These are phyloP conservation scores for Polyergus mexicanus DNA, from an alignment of 1,140 invertebrate species.

Conservation along the genomic window DNA sequence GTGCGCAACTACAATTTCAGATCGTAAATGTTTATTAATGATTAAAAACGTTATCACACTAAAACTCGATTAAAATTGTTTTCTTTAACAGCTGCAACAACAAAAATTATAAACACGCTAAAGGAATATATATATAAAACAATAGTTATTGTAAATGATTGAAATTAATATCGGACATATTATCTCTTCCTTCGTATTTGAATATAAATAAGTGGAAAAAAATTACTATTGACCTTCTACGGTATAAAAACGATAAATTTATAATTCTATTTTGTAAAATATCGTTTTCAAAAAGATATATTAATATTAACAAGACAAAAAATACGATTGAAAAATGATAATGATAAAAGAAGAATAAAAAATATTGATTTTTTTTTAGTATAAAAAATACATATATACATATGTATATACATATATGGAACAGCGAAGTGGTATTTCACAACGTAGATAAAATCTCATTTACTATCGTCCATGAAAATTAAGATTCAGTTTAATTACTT, in stretches of 20 bases:
- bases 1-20: neutral
- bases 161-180: neutral
- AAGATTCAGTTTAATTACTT: constrained; percentile 62
- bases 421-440: neutral
- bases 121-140: neutral
- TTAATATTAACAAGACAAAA: neutral
- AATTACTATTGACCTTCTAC: neutral
- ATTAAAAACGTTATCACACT: neutral
- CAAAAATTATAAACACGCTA: neutral
- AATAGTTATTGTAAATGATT: neutral
- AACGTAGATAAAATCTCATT: constrained; percentile 53
- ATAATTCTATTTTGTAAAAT: neutral
- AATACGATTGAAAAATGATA: neutral
- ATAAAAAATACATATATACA: neutral
- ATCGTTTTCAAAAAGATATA: neutral
- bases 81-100: neutral
- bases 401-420: neutral
- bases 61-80: neutral
- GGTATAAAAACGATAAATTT: neutral
- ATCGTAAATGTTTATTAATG: constrained; percentile 1
- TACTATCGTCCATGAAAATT: constrained; percentile 42
- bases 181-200: neutral
- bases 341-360: constrained; percentile 14
- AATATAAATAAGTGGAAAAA: neutral
- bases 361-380: constrained; percentile 12